Base-by-base conservation (phyloP, 2,888 invertebrate genomes). In the Julus scandinavius region DNA sequence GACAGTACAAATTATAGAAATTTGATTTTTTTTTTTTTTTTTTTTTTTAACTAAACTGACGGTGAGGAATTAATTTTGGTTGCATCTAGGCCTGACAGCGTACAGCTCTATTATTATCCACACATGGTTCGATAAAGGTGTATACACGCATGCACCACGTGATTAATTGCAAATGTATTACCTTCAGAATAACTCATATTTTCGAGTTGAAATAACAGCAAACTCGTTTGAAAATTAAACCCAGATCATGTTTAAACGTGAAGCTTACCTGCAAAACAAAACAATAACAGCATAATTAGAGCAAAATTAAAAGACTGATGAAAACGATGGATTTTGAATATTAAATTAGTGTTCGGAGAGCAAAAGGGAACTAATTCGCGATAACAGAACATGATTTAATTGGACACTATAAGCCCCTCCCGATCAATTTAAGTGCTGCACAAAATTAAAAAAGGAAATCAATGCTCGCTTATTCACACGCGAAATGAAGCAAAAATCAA, bases 401-500 rank as follows among this genome's bases (percentile, higher is more conserved):
- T 80, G 80, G 38, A 80, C 5, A 38, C 38, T 13, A 29, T 29
- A 38, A 20, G 80, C 38, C 13, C 38, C 80, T 13, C 38, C 80
- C 38, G 38, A 80, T 80, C 80, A 29, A 38, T 80, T 80, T 80
- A 80, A 80, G 80, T 20, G 80, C 29, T 38, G 80, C 38, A 80
- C 29, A 80, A 38, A 11, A 20, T 80, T 38, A 38, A 72, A 72
- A 72, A 72, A 29, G 11, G 38, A 80, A 80, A 80, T 80, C 80
- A 38, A 38, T 38, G 38, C 13, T 80, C 80, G n/a, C 80, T 38
- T 80, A 80, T 80, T 80, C 20, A 20, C 80, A 20, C 29, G 80
- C 80, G 38, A 80, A 80, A 80, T 38, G 80, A 80, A 80, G 80
- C 80, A 80, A 80, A 80, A 80, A 80, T 80, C 80, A 80, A 80